A percentile compares a stretch with the other conserved stretches of the same genome.
Evolutionary conservation across 1,140 invertebrate genomes (phyloP).

Genomic region (Tetraneura akinire): DNA sequence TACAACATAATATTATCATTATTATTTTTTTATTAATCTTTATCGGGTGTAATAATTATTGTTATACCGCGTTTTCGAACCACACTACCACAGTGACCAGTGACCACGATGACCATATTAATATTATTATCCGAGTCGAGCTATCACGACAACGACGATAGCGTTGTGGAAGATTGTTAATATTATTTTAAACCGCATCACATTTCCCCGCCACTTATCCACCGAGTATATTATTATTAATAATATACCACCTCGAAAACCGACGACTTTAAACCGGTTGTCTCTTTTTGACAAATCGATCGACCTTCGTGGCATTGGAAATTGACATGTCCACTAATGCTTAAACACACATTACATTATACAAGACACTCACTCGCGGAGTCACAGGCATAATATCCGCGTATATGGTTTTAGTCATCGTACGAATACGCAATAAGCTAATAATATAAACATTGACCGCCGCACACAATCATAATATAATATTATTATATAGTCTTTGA

Average conservation of each 20-base stretch:
- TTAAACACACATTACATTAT: too few species aligned
- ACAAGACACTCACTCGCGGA: background rate
- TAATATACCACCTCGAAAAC: too few species aligned
- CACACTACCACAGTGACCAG: background rate
- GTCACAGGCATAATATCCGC: too few species aligned
- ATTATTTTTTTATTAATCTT: background rate
- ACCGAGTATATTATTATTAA: too few species aligned
- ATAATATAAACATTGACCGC: background rate
- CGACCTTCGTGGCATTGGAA: slow-evolving; percentile 29
- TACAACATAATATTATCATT: too few species aligned
- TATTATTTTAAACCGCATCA: slow-evolving; percentile 1
- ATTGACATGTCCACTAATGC: slow-evolving; percentile 15
- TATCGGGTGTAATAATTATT: too few species aligned
- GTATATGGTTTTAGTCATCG: background rate
- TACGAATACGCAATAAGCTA: background rate
- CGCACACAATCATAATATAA: too few species aligned
- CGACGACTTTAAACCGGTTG: slow-evolving; percentile 24
- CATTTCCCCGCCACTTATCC: background rate
- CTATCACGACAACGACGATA: background rate
- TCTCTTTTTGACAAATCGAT: slow-evolving; percentile 36
- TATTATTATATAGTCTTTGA: too few species aligned
- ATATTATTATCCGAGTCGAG: background rate
- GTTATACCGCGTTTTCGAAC: slow-evolving; percentile 27
- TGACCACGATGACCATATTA: background rate
- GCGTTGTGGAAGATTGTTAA: slow-evolving; percentile 40